Conservation (phyloP, 1,140 invertebrate genomes). For the Polypedilum pembai region DNA sequence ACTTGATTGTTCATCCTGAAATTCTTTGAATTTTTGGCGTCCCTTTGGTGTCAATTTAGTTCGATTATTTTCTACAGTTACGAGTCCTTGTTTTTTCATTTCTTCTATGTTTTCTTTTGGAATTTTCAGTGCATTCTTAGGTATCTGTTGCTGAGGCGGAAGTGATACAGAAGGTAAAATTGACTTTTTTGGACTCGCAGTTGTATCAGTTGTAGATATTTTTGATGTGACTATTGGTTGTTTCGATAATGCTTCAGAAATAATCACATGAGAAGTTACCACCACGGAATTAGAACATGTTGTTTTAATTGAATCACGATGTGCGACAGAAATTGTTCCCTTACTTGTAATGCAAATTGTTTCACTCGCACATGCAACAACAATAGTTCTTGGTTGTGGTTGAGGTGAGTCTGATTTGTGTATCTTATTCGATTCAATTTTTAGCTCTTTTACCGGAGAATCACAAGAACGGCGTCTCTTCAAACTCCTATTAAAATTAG, state of each 20-base stretch:
- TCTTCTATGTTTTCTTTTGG: not conserved
- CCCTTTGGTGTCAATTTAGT: constrained; percentile 14
- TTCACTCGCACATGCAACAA: constrained; percentile 9
- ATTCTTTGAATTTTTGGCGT: constrained; percentile 2
- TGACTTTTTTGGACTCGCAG: not conserved
- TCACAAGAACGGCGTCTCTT: not conserved
- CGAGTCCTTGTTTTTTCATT: not conserved
- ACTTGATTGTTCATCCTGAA: not conserved
- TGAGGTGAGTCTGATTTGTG: not conserved
- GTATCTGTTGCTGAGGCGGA: not conserved
- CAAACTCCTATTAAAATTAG: not conserved
- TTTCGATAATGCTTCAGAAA: not conserved
- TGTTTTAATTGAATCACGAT: not conserved
- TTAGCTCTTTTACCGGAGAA: not conserved
- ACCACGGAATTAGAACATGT: not conserved
- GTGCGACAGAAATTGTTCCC: not conserved
- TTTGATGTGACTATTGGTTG: not conserved
- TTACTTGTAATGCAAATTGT: constrained; percentile 20
- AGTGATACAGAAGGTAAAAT: not conserved
- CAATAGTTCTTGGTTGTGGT: not conserved
- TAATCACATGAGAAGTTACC: not conserved
- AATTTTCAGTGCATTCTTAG: constrained; percentile 20
- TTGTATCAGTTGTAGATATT: not conserved
- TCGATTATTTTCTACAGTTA: not conserved
- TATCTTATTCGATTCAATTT: not conserved